Evolutionary conservation across 2,888 invertebrate genomes (phyloP).

Genomic region (Latrodectus elegans): DNA sequence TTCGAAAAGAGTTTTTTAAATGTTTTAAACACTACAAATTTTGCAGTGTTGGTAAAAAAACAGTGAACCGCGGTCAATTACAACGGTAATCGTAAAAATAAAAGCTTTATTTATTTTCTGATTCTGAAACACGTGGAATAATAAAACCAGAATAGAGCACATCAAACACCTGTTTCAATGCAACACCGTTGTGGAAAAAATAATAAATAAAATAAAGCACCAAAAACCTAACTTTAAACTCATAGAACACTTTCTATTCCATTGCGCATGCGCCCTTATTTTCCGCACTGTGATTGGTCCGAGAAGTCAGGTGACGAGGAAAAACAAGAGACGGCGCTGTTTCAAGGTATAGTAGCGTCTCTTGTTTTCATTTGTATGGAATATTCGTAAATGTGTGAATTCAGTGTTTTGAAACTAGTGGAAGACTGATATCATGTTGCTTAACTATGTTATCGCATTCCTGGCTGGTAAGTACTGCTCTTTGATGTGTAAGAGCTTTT

Average conservation of each 20-base stretch:
- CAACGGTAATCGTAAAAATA: no score
- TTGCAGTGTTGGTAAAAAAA: no score
- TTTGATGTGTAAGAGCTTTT: not conserved
- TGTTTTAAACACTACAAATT: no score
- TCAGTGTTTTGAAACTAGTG: not conserved
- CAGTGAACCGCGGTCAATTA: no score
- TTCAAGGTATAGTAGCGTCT: not conserved
- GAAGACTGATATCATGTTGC: not conserved
- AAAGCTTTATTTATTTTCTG: no score
- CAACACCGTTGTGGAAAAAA: not conserved
- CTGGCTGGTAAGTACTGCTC: not conserved
- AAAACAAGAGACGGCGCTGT: slow-evolving; percentile 5
- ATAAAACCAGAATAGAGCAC: no score
- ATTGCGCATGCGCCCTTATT: not conserved
- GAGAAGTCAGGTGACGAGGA: not conserved
- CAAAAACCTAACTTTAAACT: not conserved
- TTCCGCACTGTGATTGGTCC: not conserved
- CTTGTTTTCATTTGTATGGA: slow-evolving; percentile 2
- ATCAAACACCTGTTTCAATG: not conserved
- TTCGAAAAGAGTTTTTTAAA: no score
- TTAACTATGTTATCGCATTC: not conserved
- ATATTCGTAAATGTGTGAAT: not conserved
- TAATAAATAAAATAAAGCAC: not conserved
- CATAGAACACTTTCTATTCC: not conserved
- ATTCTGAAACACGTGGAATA: no score